phyloP scores from a whole-genome alignment of 2,797 vertebrate genomes.

The Delichon dasypus region DNA sequence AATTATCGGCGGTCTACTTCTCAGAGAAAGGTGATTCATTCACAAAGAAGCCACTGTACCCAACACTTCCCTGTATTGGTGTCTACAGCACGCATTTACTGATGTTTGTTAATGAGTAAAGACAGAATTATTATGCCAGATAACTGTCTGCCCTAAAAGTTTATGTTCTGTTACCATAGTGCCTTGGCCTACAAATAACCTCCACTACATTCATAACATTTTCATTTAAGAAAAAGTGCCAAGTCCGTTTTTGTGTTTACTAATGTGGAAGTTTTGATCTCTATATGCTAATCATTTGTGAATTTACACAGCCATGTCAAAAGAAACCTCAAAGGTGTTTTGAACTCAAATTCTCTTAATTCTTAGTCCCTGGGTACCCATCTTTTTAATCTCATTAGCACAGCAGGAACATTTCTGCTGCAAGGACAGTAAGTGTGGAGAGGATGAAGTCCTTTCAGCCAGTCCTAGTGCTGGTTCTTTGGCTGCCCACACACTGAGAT shows the following conservation, averaged over 20 bases:
- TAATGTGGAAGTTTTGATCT: background rate
- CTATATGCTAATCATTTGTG: background rate
- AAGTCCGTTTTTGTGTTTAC: background rate
- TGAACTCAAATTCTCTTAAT: conserved; percentile 6
- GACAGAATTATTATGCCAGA: conserved; percentile 37
- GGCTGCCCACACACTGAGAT: background rate
- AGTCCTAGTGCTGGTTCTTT: background rate
- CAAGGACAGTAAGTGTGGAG: background rate
- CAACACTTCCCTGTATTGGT: background rate
- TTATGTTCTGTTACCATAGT: background rate
- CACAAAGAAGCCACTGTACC: conserved; percentile 59
- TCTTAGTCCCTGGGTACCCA: background rate
- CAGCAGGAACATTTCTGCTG: background rate
- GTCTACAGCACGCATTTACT: background rate
- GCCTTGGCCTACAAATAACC: conserved; percentile 16
- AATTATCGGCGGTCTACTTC: conserved; percentile 43
- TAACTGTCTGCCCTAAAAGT: background rate
- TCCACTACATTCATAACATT: background rate
- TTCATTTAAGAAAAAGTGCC: background rate
- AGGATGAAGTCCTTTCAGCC: background rate
- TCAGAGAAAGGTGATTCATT: conserved; percentile 43
- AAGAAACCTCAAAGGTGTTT: background rate
- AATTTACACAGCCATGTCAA: background rate
- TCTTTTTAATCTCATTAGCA: conserved; percentile 23
- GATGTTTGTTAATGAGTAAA: conserved; percentile 41